Evolutionary conservation across 2,797 vertebrate species (phyloP).

Genomic region (Alexandromys oeconomus): DNA sequence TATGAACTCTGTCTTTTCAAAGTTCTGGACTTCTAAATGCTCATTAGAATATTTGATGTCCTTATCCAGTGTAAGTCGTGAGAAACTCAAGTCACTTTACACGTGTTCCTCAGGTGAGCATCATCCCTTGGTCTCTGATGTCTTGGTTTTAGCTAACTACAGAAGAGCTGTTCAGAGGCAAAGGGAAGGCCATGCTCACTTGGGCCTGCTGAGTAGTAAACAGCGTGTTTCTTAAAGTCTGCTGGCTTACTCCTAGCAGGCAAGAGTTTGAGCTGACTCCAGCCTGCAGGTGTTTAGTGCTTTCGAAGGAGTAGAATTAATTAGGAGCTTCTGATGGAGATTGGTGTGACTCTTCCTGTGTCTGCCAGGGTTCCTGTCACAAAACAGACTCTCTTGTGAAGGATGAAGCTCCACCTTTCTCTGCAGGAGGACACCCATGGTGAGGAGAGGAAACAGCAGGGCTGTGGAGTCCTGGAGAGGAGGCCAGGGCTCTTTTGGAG

Average conservation of each 20-base stretch:
- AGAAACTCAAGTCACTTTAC: constrained; percentile 8
- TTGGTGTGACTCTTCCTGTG: background rate
- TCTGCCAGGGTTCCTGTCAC: background rate
- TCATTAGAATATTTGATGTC: background rate
- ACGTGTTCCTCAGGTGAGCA: background rate
- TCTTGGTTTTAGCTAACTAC: constrained; percentile 47
- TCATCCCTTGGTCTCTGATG: constrained; percentile 3
- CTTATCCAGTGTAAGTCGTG: constrained; percentile 24
- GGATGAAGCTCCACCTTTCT: background rate
- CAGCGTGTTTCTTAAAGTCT: constrained; percentile 54
- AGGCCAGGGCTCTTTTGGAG: background rate
- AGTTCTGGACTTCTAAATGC: constrained; percentile 32
- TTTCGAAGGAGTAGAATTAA: background rate
- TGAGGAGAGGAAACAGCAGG: background rate
- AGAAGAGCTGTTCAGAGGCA: constrained; percentile 37
- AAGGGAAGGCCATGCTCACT: background rate
- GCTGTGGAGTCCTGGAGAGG: background rate
- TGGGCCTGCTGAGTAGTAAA: constrained; percentile 5
- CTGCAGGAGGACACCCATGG: background rate
- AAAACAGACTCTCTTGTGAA: background rate
- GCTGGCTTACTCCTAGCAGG: constrained; percentile 34
- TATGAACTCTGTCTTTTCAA: constrained; percentile 49
- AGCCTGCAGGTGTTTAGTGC: background rate
- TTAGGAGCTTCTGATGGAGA: background rate
- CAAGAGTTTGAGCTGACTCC: constrained; percentile 6